A percentile compares a stretch with the other conserved stretches of the same genome.
Conservation (phyloP, 2,888 invertebrate genomes). For the Rotaria magnacalcarata region DNA sequence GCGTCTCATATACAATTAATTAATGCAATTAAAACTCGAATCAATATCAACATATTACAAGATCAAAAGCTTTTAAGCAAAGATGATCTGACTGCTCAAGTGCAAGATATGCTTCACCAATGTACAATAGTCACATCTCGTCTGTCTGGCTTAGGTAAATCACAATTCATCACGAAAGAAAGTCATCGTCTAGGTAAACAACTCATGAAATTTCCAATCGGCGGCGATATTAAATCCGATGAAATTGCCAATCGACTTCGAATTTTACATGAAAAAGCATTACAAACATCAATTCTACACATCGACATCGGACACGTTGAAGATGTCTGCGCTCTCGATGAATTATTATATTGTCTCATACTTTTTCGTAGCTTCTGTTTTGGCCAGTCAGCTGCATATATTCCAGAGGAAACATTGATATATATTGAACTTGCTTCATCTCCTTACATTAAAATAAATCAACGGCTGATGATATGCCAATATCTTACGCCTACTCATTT, state of each 20-base stretch:
- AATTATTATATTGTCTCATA: neutral
- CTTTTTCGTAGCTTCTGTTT: neutral
- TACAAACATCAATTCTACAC: neutral
- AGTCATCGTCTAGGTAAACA: neutral
- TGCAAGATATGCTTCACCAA: neutral
- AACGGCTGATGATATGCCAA: neutral
- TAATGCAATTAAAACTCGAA: neutral
- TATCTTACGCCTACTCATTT: neutral
- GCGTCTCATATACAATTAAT: neutral
- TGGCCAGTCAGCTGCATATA: neutral
- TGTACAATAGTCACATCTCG: neutral
- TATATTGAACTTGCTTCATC: conserved; percentile 1
- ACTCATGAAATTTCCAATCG: neutral
- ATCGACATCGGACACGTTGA: neutral
- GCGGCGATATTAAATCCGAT: neutral
- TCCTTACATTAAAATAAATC: neutral
- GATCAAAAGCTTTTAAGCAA: neutral
- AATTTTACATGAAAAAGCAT: neutral
- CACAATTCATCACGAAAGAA: neutral
- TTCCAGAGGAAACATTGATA: neutral
- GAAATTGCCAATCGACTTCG: neutral
- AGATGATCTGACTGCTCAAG: neutral
- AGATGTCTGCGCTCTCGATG: neutral
- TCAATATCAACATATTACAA: neutral
- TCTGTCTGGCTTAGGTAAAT: neutral